Base-by-base conservation (phyloP, 2,797 vertebrate species). In the Cirrhinus molitorella region DNA sequence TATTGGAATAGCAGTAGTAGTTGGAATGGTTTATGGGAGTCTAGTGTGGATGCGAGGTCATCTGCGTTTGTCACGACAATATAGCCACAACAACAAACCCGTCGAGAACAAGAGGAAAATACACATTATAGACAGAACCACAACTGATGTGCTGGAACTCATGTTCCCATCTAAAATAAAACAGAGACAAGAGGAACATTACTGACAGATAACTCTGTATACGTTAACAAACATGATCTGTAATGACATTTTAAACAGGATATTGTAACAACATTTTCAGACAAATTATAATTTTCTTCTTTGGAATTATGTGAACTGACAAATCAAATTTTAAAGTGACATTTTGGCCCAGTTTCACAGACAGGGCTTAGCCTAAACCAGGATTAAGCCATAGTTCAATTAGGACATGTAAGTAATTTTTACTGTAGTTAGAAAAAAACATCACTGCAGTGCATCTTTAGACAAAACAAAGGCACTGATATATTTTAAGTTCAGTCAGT, bases 141-240 rank as follows among this genome's bases (percentile, higher is more conserved):
- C 45, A 9, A 81, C 28, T 0, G n/a, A 14, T 3, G 12, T 8
- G 5, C 31, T 19, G n/a, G 31, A 25, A 43, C 12, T 25, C 2
- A 0, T 25, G 45, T 65, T 47, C 11, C 31, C 57, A 65, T 82
- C 80, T 82, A 31, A 34, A 80, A 68, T 17, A 79, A 63, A 81
- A 77, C 45, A 71, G 5, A 74, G 28, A 53, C 3, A n/a, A 19
- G 5, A 43, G 9, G 4, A 49, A 23, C 6, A n/a, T 70, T 19
- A 70, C 10, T 51, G 16, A 61, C 4, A 59, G 4, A 21, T 21
- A 13, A 66, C 8, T 37, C 6, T 6, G 21, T 67, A 3, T n/a
- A 37, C 2, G 43, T 16, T 45, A 16, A 13, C 21, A 75, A 37
- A 59, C 10, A 19, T 7, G 8, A 5, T 78, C 12, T 31, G 11